Evolutionary conservation across 23 tunicate species (phyloP).

Genomic region (Clavelina lepadiformis): DNA sequence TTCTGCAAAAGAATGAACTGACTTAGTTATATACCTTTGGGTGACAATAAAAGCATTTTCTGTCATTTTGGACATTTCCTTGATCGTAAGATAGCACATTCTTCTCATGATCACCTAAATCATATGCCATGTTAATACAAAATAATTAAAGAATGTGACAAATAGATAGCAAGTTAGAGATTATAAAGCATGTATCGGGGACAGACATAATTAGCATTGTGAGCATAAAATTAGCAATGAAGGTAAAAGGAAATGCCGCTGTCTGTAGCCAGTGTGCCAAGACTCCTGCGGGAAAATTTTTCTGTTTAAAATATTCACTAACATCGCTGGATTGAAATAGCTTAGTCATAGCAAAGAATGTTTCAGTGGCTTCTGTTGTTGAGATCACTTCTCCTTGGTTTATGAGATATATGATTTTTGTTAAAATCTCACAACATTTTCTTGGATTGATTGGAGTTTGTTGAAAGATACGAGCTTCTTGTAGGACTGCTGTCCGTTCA

Average conservation of each 20-base stretch:
- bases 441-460: conserved; percentile 94
- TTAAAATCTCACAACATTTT: conserved; percentile 86
- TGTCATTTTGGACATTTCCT: conserved; percentile 95
- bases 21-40: conserved; percentile 61
- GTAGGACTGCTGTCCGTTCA: conserved; percentile 81
- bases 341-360: conserved; percentile 99
- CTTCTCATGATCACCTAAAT: conserved; percentile 87
- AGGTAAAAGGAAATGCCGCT: background rate
- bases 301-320: conserved; percentile 4
- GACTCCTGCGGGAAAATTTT: background rate
- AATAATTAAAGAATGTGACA: too few species aligned
- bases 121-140: too few species aligned
- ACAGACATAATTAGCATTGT: too few species aligned
- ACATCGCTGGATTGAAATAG: conserved; percentile 93
- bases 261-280: background rate
- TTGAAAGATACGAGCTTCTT: conserved; percentile 93
- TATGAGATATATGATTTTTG: conserved; percentile 91
- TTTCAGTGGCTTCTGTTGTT: conserved; percentile 93
- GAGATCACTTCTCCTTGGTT: conserved; percentile 92
- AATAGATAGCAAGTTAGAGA: too few species aligned
- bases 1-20: too few species aligned
- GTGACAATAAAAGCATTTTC: conserved; percentile 99
- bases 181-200: too few species aligned
- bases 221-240: background rate
- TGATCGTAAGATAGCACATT: conserved; percentile 97